A percentile compares a stretch with the other conserved stretches of the same genome.
Conservation (phyloP, 2,113 vertebrate species). For the Antechinus flavipes region DNA sequence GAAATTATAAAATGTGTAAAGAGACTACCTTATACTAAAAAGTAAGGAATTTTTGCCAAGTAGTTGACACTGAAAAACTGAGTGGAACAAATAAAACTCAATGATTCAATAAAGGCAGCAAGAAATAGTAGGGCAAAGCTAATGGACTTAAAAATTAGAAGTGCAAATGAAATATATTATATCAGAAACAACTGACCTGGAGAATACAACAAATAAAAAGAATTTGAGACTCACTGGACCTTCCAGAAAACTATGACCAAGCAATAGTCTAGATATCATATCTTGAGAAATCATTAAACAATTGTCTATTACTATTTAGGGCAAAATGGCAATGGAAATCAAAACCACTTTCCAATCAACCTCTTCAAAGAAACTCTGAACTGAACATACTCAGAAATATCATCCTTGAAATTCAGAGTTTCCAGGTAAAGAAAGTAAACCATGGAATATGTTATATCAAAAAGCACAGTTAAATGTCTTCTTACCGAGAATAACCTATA, state of each 20-base stretch:
- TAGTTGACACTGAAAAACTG: background rate
- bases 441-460: background rate
- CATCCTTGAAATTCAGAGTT: background rate
- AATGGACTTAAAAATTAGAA: background rate
- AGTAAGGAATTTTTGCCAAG: background rate
- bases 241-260: background rate
- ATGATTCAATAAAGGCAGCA: background rate
- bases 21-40: background rate
- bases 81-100: background rate
- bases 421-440: background rate
- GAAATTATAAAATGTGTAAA: background rate
- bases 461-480: background rate
- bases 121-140: background rate
- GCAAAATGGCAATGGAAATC: background rate
- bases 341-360: background rate
- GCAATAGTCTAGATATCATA: background rate
- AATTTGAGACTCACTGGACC: background rate
- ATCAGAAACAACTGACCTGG: background rate
- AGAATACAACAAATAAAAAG: background rate
- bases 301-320: background rate
- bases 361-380: background rate
- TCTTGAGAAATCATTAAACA: background rate
- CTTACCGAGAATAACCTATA: background rate
- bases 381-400: background rate
- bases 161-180: background rate